A percentile compares a stretch with the other conserved stretches of the same genome.
phyloP scores from a whole-genome alignment of 1,140 invertebrate species.

The Probaryconus sp. region DNA sequence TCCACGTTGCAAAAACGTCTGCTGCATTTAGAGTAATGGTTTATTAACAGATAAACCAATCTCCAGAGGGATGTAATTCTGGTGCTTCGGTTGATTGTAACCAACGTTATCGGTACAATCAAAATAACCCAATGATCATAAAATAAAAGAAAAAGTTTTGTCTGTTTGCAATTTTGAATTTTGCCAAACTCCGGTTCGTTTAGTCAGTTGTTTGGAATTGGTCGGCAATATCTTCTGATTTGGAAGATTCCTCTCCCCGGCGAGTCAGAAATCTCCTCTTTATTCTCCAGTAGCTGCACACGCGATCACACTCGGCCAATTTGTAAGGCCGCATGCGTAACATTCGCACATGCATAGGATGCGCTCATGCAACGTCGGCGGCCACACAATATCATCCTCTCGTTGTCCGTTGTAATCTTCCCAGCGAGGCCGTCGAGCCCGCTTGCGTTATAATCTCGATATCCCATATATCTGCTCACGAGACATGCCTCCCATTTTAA shows the following conservation, averaged over 20 bases:
- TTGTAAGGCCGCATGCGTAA: constrained; percentile 60
- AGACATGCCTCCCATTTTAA: constrained; percentile 77
- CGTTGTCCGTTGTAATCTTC: constrained; percentile 44
- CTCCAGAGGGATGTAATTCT: constrained; percentile 1
- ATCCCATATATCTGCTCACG: constrained; percentile 77
- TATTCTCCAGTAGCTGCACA: constrained; percentile 59
- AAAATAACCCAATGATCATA: too few species aligned
- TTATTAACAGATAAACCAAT: constrained; percentile 13
- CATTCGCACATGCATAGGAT: constrained; percentile 58
- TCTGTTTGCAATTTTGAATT: too few species aligned
- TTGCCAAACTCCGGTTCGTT: too few species aligned
- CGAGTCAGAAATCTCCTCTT: too few species aligned
- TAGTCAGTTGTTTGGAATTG: too few species aligned
- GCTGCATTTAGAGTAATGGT: not conserved
- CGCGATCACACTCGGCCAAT: constrained; percentile 57
- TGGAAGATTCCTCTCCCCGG: too few species aligned
- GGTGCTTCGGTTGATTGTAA: not conserved
- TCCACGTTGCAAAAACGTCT: too few species aligned
- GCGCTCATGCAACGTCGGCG: constrained; percentile 38
- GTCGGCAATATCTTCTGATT: too few species aligned
- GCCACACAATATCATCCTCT: constrained; percentile 57
- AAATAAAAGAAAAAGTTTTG: too few species aligned
- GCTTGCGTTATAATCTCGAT: constrained; percentile 78
- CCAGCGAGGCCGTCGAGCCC: constrained; percentile 52
- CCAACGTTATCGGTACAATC: not conserved